A percentile compares a stretch with the other conserved stretches of the same genome.
Evolutionary conservation across 2,888 invertebrate genomes (phyloP).

Genomic region (Dione vanillae): DNA sequence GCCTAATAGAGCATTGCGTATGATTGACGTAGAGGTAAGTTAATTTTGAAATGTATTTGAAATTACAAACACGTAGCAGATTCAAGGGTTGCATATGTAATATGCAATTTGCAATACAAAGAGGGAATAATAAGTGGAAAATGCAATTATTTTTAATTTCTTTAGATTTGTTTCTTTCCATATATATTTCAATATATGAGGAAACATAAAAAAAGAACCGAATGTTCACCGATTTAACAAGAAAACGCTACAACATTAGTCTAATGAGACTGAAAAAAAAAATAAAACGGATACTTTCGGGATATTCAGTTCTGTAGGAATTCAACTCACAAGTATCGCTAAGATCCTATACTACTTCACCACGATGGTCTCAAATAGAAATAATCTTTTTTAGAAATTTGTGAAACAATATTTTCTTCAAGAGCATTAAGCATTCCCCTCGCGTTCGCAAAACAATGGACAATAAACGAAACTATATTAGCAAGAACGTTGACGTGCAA

Average conservation of each 20-base stretch:
- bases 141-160: neutral
- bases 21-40: neutral
- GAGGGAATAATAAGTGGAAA: neutral
- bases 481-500: conserved; percentile 56
- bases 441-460: conserved; percentile 59
- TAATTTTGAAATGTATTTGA: neutral
- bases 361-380: neutral
- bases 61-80: neutral
- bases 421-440: conserved; percentile 50
- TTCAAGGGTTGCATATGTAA: neutral
- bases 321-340: too few relatives aligned
- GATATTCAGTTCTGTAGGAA: too few relatives aligned
- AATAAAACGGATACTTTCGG: too few relatives aligned
- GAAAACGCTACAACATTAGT: too few relatives aligned
- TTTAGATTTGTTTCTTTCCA: neutral
- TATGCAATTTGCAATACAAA: neutral
- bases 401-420: conserved; percentile 52
- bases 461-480: conserved; percentile 61
- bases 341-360: too few relatives aligned
- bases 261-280: too few relatives aligned
- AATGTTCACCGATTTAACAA: too few relatives aligned
- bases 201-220: too few relatives aligned
- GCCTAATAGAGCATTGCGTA: conserved; percentile 24
- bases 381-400: conserved; percentile 37
- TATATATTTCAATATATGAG: neutral